Evolutionary conservation across 53 echinoderm and acorn worm genomes (phyloP), one percentile per base, ranked within the genome.

Genomic region (Pentamera pediparva): DNA sequence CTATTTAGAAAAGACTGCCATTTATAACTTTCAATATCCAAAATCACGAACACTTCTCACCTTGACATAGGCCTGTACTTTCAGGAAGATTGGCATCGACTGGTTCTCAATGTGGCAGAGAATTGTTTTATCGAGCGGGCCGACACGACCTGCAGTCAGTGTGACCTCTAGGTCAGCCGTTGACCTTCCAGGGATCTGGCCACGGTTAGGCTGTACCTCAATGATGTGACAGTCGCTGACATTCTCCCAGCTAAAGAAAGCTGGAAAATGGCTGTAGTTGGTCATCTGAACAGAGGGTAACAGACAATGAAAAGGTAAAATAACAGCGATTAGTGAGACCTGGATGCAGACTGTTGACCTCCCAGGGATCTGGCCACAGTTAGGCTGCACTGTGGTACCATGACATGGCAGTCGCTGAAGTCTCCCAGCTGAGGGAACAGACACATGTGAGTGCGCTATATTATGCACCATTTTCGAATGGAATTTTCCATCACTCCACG

Each of bases 331-430:
- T 28, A 95, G 61, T 59, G 95, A 85, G 74, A 88, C 71, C 61
- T 91, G 79, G 24, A 95, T 40, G 17, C 85, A 85, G 21, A 85
- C 75, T 9, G 80, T 82, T 60, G 85, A 82, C 24, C 82, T 82
- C 0, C 87, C 85, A 25, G 87, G 85, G 24, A 95, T 88, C 54
- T 67, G 76, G 32, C 95, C 95, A 64, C 88, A 78, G 6, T 85
- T 87, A 2, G 90, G 87, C 75, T 87, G 87, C 13, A 95, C 83
- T 75, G n/a, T n/a, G n/a, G n/a, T n/a, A 91, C 95, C 48, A 95
- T 78, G 73, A 95, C 85, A 58, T 95, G 91, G 11, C 77, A 69
- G 31, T 91, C 90, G 37, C 84, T 81, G 35, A 87, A 5, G 90
- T 87, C 45, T 73, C 75, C 95, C 95, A 95, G 39, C 73, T 71